Evolutionary conservation across 2,888 invertebrate genomes (phyloP).

Genomic region (Lasiommata megera): DNA sequence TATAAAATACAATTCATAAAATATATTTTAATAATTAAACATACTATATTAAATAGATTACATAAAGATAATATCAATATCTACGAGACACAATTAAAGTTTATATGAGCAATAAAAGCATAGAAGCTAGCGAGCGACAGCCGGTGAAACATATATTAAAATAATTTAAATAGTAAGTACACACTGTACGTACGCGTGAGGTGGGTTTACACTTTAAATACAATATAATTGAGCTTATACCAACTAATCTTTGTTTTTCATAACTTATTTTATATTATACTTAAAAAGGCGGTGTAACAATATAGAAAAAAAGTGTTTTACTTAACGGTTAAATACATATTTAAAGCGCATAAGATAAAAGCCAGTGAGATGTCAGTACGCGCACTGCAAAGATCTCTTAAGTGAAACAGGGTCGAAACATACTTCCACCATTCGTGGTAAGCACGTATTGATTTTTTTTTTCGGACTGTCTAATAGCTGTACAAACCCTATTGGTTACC

Average conservation of each 20-base stretch:
- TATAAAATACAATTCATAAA: no score
- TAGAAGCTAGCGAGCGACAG: no score
- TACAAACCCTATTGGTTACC: no score
- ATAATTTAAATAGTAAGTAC: not conserved
- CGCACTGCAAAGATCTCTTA: not conserved
- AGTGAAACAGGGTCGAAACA: no score
- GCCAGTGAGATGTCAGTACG: not conserved
- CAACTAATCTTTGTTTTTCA: not conserved
- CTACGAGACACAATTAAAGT: no score
- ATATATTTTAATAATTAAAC: no score
- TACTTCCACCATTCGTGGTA: no score
- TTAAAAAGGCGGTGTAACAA: not conserved
- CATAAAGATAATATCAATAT: no score
- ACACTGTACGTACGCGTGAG: not conserved
- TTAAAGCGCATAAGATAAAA: conserved; percentile 6
- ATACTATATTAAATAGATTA: no score
- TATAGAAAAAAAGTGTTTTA: not conserved
- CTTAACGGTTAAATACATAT: conserved; percentile 1
- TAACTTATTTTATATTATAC: not conserved
- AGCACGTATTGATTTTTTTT: no score
- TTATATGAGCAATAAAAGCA: no score
- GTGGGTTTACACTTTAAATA: not conserved
- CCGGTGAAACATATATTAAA: not conserved
- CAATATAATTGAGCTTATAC: not conserved
- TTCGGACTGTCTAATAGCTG: no score